Percentiles rank a stretch among this genome's conserved stretches.
These are phyloP conservation scores for Gerris lacustris DNA, from an alignment of 2,888 invertebrate species.

Conservation along the genomic window DNA sequence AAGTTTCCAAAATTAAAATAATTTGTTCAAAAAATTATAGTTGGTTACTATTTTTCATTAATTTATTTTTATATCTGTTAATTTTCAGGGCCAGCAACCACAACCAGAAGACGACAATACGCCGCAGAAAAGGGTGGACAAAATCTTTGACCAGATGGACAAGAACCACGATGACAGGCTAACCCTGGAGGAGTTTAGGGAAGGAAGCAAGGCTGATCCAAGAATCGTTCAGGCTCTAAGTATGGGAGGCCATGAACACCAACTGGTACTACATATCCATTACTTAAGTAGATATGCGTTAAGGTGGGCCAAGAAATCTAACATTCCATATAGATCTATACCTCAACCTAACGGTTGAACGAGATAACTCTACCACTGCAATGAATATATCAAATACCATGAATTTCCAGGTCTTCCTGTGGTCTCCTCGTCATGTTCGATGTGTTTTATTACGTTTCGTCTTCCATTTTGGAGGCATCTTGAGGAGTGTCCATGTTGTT, in stretches of 20 bases:
- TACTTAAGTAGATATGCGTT: not conserved
- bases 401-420: too few relatives aligned
- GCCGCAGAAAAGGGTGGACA: conserved; percentile 90
- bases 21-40: too few relatives aligned
- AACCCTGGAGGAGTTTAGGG: conserved; percentile 90
- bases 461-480: too few relatives aligned
- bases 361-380: not conserved
- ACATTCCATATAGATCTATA: not conserved
- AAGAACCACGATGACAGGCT: conserved; percentile 94
- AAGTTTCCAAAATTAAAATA: too few relatives aligned
- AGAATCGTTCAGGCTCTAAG: conserved; percentile 93
- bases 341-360: not conserved
- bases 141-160: conserved; percentile 98
- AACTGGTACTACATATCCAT: conserved; percentile 8
- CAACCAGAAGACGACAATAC: conserved; percentile 82
- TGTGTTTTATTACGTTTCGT: too few relatives aligned
- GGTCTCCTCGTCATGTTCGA: too few relatives aligned
- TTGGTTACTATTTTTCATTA: too few relatives aligned
- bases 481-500: too few relatives aligned
- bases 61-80: not conserved
- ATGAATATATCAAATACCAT: too few relatives aligned
- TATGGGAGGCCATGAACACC: conserved; percentile 47
- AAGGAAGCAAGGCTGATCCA: conserved; percentile 96
- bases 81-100: conserved; percentile 70
- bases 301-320: not conserved